Evolutionary conservation across 2,888 invertebrate species (phyloP).

Genomic region (Zonitis immaculata): DNA sequence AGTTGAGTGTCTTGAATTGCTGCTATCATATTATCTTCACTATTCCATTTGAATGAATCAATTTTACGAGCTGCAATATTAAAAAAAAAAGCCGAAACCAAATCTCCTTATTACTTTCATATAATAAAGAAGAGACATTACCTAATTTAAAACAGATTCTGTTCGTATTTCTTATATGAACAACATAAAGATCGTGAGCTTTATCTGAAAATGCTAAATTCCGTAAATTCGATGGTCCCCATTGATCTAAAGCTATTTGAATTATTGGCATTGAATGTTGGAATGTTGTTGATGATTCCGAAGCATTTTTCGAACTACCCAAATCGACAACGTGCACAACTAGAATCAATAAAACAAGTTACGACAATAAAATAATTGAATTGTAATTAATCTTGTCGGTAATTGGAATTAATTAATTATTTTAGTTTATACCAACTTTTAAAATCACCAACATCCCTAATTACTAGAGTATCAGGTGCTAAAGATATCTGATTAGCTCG

Average conservation of each 20-base stretch:
- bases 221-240: conserved; percentile 72
- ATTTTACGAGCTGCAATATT: conserved; percentile 53
- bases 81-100: too few relatives aligned
- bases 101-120: too few relatives aligned
- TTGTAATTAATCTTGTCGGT: too few relatives aligned
- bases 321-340: conserved; percentile 84
- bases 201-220: conserved; percentile 84
- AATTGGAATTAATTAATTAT: too few relatives aligned
- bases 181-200: conserved; percentile 81
- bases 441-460: conserved; percentile 78
- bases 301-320: conserved; percentile 64
- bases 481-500: conserved; percentile 73
- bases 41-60: conserved; percentile 63
- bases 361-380: too few relatives aligned
- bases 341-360: too few relatives aligned
- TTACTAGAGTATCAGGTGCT: conserved; percentile 80
- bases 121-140: conserved; percentile 34
- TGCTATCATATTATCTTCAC: conserved; percentile 71
- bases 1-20: conserved; percentile 74
- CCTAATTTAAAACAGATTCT: conserved; percentile 71
- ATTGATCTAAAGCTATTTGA: conserved; percentile 79
- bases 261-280: conserved; percentile 74
- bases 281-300: conserved; percentile 69
- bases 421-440: conserved; percentile 71
- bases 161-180: conserved; percentile 63